Conservation (phyloP, 2,113 vertebrate species). For the Myotis lucifugus region DNA sequence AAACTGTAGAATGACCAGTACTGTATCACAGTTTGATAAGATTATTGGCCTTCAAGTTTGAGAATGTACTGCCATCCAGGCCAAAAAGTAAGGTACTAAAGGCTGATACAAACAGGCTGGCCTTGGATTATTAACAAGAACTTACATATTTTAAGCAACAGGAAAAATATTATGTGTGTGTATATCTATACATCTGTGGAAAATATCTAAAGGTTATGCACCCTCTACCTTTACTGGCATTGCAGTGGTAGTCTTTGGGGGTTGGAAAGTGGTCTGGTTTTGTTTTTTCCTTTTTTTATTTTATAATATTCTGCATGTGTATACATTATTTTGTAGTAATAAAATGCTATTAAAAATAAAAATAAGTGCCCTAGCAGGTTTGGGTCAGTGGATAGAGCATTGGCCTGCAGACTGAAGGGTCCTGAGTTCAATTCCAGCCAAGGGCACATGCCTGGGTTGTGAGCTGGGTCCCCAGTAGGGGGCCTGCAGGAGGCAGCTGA, state of each 20-base stretch:
- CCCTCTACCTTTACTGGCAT: neutral
- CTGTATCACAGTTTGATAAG: neutral
- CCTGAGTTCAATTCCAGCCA: too few species aligned
- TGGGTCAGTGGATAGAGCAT: too few species aligned
- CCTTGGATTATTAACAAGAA: neutral
- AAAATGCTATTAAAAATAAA: slow-evolving; percentile 31
- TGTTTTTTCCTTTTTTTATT: slow-evolving; percentile 20
- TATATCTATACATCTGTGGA: neutral
- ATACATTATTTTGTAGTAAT: neutral
- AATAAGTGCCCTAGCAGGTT: neutral
- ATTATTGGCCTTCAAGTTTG: neutral
- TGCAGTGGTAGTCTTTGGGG: neutral
- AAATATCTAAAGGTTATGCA: neutral
- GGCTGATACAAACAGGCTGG: neutral
- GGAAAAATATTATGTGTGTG: neutral
- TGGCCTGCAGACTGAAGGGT: too few species aligned
- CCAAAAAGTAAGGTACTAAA: neutral
- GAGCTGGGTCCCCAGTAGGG: too few species aligned
- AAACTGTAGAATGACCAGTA: neutral
- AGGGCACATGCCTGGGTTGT: too few species aligned
- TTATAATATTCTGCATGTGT: neutral
- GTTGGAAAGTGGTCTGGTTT: neutral
- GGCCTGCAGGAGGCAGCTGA: too few species aligned
- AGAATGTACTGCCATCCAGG: neutral
- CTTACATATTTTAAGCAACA: neutral